Conservation (phyloP, 2,113 vertebrate species). For the Morone saxatilis region DNA sequence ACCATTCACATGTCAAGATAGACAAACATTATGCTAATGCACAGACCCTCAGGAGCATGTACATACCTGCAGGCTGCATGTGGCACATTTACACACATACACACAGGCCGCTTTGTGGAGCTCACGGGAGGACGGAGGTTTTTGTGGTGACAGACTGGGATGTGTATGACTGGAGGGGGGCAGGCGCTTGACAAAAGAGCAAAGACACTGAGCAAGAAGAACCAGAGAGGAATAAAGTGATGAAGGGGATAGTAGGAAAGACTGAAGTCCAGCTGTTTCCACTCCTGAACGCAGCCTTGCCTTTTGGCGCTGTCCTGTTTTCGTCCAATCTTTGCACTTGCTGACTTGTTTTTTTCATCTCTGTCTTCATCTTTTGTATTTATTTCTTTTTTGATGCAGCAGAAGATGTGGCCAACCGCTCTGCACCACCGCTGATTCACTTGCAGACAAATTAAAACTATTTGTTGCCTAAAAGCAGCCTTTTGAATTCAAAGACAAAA, state of each 20-base stretch:
- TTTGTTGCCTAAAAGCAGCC: constrained; percentile 75
- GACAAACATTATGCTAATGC: constrained; percentile 6
- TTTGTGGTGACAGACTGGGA: constrained; percentile 32
- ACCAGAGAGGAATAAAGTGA: constrained; percentile 40
- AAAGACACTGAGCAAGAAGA: constrained; percentile 35
- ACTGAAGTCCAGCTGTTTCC: constrained; percentile 60
- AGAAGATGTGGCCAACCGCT: neutral
- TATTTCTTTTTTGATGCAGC: neutral
- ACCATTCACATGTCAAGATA: neutral
- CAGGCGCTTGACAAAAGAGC: constrained; percentile 50
- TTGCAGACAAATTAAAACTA: constrained; percentile 73
- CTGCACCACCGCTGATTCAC: neutral
- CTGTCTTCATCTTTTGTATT: neutral
- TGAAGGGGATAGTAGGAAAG: constrained; percentile 32
- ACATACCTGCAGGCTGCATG: constrained; percentile 11
- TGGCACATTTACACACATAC: neutral
- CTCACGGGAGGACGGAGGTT: constrained; percentile 24
- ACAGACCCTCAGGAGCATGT: neutral
- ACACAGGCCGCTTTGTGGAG: constrained; percentile 5
- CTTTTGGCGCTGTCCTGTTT: constrained; percentile 9
- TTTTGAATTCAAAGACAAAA: constrained; percentile 82
- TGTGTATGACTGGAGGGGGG: constrained; percentile 7
- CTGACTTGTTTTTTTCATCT: neutral
- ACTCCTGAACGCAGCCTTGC: constrained; percentile 13
- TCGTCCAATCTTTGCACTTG: neutral